Conservation (phyloP, 2,888 invertebrate species). For the Noctua fimbriata region DNA sequence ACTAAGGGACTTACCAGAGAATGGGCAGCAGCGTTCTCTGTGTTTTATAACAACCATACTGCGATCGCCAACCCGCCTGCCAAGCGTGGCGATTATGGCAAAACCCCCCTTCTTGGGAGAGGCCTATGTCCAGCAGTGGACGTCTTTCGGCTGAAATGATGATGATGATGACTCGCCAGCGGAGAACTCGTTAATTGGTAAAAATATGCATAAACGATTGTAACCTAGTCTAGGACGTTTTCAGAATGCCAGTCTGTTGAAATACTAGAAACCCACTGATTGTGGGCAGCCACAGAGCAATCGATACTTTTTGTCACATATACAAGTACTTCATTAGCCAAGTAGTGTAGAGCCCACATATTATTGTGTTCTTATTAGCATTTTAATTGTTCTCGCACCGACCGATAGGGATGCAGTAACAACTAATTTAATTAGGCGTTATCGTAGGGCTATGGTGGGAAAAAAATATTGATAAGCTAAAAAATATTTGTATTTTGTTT, state of each 20-base stretch:
- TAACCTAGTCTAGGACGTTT: conserved; percentile 16
- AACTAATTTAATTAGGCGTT: conserved; percentile 36
- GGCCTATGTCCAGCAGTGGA: too few species aligned
- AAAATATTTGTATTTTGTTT: conserved; percentile 8
- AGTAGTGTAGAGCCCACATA: conserved; percentile 40
- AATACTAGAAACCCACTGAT: conserved; percentile 55
- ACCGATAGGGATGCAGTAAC: conserved; percentile 24
- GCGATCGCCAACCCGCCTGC: too few species aligned
- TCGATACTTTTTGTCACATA: conserved; percentile 58
- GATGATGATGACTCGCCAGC: too few species aligned
- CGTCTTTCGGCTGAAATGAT: too few species aligned
- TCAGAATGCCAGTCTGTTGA: conserved; percentile 35
- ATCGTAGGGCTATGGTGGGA: conserved; percentile 3
- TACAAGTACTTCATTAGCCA: neutral
- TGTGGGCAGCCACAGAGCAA: conserved; percentile 67
- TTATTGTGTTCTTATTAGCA: conserved; percentile 44
- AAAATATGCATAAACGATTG: conserved; percentile 4
- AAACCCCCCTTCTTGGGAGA: too few species aligned
- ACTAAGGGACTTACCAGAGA: too few species aligned
- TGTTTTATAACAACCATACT: too few species aligned
- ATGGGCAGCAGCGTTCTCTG: too few species aligned
- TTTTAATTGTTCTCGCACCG: conserved; percentile 43
- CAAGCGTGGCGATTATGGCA: too few species aligned
- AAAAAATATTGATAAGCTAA: conserved; percentile 1
- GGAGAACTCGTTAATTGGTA: neutral